Conservation (phyloP, 2,113 vertebrate species). For the Calypte anna region DNA sequence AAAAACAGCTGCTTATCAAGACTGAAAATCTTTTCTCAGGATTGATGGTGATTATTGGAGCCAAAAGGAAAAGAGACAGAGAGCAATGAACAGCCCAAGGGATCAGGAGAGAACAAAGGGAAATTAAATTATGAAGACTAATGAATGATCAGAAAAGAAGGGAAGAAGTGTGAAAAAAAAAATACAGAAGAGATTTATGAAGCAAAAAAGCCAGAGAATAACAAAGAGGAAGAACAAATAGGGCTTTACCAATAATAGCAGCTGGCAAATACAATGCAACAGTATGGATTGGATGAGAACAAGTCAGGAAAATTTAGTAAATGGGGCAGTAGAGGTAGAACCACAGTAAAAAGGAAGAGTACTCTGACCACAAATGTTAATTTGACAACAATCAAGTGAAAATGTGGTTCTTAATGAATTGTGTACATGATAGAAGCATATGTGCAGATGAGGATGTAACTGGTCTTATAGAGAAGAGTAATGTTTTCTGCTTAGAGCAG, state of each 20-base stretch:
- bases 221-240: conserved; percentile 5
- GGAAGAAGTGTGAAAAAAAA: background rate
- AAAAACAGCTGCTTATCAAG: conserved; percentile 56
- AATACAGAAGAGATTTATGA: conserved; percentile 16
- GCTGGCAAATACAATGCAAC: background rate
- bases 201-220: background rate
- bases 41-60: conserved; percentile 36
- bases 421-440: background rate
- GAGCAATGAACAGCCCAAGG: conserved; percentile 5
- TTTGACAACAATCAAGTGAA: background rate
- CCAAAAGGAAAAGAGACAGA: conserved; percentile 49
- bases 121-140: conserved; percentile 44
- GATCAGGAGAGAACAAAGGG: background rate
- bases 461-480: background rate
- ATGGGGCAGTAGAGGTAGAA: background rate
- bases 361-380: background rate
- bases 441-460: background rate
- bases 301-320: background rate
- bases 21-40: conserved; percentile 40
- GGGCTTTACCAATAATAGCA: background rate
- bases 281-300: background rate
- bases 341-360: background rate
- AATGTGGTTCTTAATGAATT: background rate
- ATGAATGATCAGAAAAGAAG: conserved; percentile 29
- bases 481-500: background rate